Conservation (phyloP, 2,797 vertebrate species). For the Bradypodion ventrale region DNA sequence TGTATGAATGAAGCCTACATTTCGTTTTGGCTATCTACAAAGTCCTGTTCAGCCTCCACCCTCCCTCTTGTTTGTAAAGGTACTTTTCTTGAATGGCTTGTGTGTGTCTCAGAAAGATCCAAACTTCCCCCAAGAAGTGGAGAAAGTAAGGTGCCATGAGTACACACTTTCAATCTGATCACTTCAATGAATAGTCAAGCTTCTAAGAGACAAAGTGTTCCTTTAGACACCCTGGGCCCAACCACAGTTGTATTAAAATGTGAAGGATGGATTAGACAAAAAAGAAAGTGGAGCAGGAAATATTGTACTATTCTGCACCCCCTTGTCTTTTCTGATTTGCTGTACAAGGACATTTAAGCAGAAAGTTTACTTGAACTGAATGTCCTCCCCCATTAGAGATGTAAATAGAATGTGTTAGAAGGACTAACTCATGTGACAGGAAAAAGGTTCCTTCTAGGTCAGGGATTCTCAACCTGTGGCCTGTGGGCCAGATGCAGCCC, state of each 20-base stretch:
- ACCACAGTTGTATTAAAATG: background rate
- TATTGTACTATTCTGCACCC: background rate
- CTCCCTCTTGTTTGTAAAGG: background rate
- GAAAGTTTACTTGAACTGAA: background rate
- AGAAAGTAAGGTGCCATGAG: background rate
- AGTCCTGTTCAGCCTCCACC: background rate
- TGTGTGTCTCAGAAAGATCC: background rate
- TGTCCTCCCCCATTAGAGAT: too few relatives aligned
- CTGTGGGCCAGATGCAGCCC: too few relatives aligned
- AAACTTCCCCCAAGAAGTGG: background rate
- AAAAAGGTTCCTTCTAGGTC: too few relatives aligned
- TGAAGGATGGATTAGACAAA: background rate
- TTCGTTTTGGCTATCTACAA: background rate
- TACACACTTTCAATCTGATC: background rate
- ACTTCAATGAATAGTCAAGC: too few relatives aligned
- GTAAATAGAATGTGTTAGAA: too few relatives aligned
- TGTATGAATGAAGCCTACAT: background rate
- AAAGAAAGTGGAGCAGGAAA: background rate
- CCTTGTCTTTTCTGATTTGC: background rate
- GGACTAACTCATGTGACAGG: too few relatives aligned
- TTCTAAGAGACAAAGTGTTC: background rate
- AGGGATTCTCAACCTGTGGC: too few relatives aligned
- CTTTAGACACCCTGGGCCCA: background rate
- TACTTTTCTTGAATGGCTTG: background rate
- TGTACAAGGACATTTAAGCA: background rate